phyloP scores from a whole-genome alignment of 2,888 invertebrate species.

The Germaria angustata region DNA sequence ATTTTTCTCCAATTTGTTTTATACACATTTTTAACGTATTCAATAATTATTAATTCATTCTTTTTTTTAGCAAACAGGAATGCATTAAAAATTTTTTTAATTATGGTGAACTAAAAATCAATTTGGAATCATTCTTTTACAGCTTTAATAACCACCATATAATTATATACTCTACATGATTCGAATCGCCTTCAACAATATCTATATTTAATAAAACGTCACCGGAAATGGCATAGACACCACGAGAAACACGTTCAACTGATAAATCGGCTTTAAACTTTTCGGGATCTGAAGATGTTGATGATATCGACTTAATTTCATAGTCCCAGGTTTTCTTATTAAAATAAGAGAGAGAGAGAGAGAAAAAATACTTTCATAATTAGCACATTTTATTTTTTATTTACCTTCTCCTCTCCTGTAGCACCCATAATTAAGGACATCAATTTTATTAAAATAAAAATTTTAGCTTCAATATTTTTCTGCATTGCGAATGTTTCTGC shows the following conservation, averaged over 20 bases:
- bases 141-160: too few relatives aligned
- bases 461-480: not conserved
- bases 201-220: slow-evolving; percentile 2
- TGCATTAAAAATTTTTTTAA: too few relatives aligned
- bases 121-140: too few relatives aligned
- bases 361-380: too few relatives aligned
- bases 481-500: not conserved
- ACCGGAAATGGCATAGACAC: slow-evolving; percentile 61
- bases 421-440: not conserved
- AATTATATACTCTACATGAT: slow-evolving; percentile 42
- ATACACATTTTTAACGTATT: too few relatives aligned
- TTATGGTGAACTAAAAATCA: too few relatives aligned
- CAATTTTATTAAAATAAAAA: not conserved
- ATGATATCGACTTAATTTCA: slow-evolving; percentile 49
- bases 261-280: slow-evolving; percentile 7
- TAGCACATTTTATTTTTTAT: not conserved
- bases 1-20: too few relatives aligned
- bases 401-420: not conserved
- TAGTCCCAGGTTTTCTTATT: slow-evolving; percentile 66
- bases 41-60: too few relatives aligned
- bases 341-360: not conserved
- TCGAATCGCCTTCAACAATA: slow-evolving; percentile 17
- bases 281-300: slow-evolving; percentile 32
- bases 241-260: slow-evolving; percentile 65
- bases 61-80: too few relatives aligned